phyloP scores from a whole-genome alignment of 2,797 vertebrate species.

The Propithecus perrieri region DNA sequence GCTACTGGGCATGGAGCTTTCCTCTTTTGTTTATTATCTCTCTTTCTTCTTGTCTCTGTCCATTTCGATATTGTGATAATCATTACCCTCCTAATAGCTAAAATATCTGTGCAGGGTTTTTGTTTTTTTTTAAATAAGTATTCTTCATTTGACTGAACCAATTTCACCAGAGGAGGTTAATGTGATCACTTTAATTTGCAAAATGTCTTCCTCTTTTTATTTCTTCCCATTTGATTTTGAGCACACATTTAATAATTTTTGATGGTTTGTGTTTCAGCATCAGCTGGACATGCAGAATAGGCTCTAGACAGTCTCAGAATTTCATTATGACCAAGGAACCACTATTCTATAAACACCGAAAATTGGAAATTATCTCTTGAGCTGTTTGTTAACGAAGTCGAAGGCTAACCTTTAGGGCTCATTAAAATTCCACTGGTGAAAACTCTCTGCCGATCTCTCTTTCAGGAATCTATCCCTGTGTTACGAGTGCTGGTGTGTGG shows the following conservation, averaged over 20 bases:
- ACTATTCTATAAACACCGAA: constrained; percentile 21
- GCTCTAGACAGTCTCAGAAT: constrained; percentile 31
- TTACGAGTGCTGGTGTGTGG: constrained; percentile 36
- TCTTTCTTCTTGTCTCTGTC: constrained; percentile 41
- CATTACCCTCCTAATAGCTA: constrained; percentile 52
- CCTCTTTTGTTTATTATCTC: constrained; percentile 23
- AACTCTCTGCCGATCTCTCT: neutral
- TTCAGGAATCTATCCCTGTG: neutral
- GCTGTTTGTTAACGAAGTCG: constrained; percentile 73
- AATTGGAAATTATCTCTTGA: constrained; percentile 65
- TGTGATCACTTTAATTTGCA: constrained; percentile 66
- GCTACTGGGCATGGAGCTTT: neutral
- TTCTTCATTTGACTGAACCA: constrained; percentile 72
- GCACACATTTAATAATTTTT: constrained; percentile 10
- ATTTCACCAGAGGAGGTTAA: constrained; percentile 70
- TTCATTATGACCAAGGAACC: constrained; percentile 33
- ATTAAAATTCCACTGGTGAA: constrained; percentile 72
- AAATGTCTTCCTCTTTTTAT: constrained; percentile 64
- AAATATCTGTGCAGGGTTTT: constrained; percentile 36
- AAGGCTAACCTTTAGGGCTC: constrained; percentile 78
- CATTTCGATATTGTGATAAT: constrained; percentile 37
- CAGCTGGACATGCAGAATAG: constrained; percentile 53
- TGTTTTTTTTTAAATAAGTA: neutral
- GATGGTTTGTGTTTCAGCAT: constrained; percentile 53
- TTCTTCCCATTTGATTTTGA: constrained; percentile 62